These are phyloP conservation scores for Ictidomys tridecemlineatus DNA, from an alignment of 2,113 vertebrate species.

Conservation along the genomic window DNA sequence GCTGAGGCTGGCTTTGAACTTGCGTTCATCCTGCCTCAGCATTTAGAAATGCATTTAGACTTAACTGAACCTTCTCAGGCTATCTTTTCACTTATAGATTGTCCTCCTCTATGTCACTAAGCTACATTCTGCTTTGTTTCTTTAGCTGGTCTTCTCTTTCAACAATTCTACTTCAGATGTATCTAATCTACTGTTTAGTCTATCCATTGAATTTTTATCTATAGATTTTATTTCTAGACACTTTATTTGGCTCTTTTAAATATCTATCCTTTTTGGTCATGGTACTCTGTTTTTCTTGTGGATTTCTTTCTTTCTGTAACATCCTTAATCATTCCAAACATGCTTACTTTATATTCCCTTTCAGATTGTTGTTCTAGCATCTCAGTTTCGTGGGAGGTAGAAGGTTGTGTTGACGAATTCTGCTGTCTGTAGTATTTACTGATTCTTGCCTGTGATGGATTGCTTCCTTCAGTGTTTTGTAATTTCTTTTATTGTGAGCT, in stretches of 20 bases:
- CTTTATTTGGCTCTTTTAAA: constrained; percentile 32
- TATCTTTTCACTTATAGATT: not conserved
- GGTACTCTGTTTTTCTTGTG: not conserved
- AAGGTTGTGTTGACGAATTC: not conserved
- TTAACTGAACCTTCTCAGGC: not conserved
- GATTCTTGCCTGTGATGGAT: not conserved
- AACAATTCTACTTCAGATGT: not conserved
- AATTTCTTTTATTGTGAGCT: constrained; percentile 69
- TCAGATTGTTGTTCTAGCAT: not conserved
- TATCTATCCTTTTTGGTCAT: not conserved
- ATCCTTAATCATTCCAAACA: not conserved
- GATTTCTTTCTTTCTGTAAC: constrained; percentile 20
- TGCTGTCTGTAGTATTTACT: not conserved
- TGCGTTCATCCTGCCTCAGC: too few species aligned
- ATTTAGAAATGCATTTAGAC: not conserved
- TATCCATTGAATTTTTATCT: constrained; percentile 9
- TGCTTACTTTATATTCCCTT: constrained; percentile 23
- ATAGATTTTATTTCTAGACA: constrained; percentile 53
- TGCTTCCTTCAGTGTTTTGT: constrained; percentile 19
- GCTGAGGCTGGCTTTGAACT: too few species aligned
- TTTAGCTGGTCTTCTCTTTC: not conserved
- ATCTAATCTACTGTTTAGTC: not conserved
- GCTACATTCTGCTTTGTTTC: not conserved
- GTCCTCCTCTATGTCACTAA: not conserved
- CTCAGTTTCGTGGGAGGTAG: not conserved